Evolutionary conservation across 2,797 vertebrate species (phyloP).

Genomic region (Avahi laniger): DNA sequence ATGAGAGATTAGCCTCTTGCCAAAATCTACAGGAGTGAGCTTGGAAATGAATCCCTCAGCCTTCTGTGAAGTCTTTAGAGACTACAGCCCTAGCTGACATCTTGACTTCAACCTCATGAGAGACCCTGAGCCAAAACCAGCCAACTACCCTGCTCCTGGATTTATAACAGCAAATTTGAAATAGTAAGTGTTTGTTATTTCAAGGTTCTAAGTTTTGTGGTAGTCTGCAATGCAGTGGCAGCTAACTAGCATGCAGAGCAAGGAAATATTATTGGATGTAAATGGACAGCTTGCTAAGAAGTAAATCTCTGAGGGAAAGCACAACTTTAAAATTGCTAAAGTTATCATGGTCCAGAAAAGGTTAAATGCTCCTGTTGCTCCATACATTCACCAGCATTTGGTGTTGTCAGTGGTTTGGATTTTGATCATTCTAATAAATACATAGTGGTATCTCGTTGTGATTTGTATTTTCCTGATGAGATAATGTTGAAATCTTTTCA

Average conservation of each 20-base stretch:
- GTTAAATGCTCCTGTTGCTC: not conserved
- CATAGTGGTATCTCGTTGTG: not conserved
- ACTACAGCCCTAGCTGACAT: not conserved
- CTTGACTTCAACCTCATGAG: not conserved
- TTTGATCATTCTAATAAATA: not conserved
- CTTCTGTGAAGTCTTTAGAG: not conserved
- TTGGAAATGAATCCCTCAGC: not conserved
- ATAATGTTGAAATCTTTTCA: not conserved
- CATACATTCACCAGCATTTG: not conserved
- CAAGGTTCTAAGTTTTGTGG: not conserved
- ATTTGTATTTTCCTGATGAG: not conserved
- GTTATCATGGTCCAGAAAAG: not conserved
- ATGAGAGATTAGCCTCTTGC: not conserved
- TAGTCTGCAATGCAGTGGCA: not conserved
- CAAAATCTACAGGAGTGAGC: not conserved
- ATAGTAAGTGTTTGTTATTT: not conserved
- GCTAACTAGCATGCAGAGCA: not conserved
- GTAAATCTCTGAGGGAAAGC: not conserved
- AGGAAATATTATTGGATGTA: not conserved
- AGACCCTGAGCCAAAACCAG: not conserved
- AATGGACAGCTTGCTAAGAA: not conserved
- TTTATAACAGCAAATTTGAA: not conserved
- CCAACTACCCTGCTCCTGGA: not conserved
- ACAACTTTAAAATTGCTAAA: not conserved
- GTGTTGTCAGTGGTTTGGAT: not conserved